Evolutionary conservation across 2,113 vertebrate species (phyloP), one percentile per base, ranked within the genome.

Genomic region (Camelus dromedarius): DNA sequence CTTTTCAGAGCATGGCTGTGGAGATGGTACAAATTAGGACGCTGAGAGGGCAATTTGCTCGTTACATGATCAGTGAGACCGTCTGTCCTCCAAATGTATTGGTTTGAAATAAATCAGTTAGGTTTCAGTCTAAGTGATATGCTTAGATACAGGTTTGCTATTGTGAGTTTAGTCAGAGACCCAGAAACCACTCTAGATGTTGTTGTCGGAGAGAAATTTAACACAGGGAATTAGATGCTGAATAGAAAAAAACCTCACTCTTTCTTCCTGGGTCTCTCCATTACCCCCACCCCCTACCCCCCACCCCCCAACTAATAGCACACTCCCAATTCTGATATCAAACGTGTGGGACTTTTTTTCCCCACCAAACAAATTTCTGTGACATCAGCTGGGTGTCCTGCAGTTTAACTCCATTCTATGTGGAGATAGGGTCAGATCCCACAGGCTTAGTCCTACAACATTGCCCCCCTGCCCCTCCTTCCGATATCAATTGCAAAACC

Each of bases 81-180:
- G 0, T 56, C 82, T 46, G 67, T 86, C 73, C 54, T 79, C 62
- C 32, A 82, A 69, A 89, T 91, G 67, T 20, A 46, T 89, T 69
- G n/a, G 91, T 96, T 58, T 79, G 48, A 93, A 93, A 89, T 58
- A 64, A 83, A 76, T 95, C 58, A 48, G 8, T 50, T 50, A 77
- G 14, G 18, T 46, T 94, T 81, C 81, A 28, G 15, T 83, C 35
- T 16, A 42, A 69, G 79, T 2, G 35, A 81, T 35, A 48, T 1
- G 0, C 20, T 82, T 88, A 76, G 32, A 56, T 81, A 56, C 1
- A 70, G 19, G 11, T n/a, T 80, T 66, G 24, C 56, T 58, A 20
- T 38, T 67, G 54, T 77, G 93, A 77, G n/a, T 91, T 93, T 69
- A 82, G 32, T 56, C 85, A 77, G 81, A 94, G 89, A 69, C 2